A percentile compares a stretch with the other conserved stretches of the same genome.
Conservation (phyloP, 92 coral and sea anemone genomes). For the Actinostola sp. region DNA sequence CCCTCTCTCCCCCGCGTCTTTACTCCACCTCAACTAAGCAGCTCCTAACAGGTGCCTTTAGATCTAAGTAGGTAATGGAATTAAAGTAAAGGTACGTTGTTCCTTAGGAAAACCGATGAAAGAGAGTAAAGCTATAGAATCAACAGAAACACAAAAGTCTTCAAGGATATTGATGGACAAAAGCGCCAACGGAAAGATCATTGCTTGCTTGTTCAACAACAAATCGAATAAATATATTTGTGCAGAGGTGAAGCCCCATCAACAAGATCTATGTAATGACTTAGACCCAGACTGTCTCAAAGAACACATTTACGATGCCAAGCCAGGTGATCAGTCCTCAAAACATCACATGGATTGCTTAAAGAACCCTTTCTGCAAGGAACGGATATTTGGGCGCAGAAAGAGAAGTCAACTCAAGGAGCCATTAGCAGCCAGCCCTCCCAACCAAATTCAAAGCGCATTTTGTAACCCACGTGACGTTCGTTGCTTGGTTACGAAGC, state of each 20-base stretch:
- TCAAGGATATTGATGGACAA: not conserved
- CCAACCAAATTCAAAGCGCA: not conserved
- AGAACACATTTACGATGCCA: not conserved
- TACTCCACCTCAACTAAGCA: too few relatives aligned
- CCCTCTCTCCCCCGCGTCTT: too few relatives aligned
- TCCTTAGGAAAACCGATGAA: conserved; percentile 1
- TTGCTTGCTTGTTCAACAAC: not conserved
- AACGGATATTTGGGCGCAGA: not conserved
- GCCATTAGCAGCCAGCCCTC: not conserved
- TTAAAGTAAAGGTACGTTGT: too few relatives aligned
- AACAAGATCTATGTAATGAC: not conserved
- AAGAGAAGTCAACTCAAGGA: not conserved
- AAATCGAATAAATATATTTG: not conserved
- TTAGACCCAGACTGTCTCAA: not conserved
- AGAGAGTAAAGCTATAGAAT: not conserved
- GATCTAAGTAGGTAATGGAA: too few relatives aligned
- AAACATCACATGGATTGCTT: not conserved
- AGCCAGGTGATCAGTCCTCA: not conserved
- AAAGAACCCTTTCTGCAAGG: not conserved
- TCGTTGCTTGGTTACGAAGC: not conserved
- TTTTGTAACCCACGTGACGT: not conserved
- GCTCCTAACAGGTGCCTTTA: too few relatives aligned
- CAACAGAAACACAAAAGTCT: not conserved
- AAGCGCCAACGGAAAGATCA: not conserved
- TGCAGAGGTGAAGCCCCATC: not conserved